Evolutionary conservation across 1,140 invertebrate genomes (phyloP).

Genomic region (Pseudomyrmex dendroicus): DNA sequence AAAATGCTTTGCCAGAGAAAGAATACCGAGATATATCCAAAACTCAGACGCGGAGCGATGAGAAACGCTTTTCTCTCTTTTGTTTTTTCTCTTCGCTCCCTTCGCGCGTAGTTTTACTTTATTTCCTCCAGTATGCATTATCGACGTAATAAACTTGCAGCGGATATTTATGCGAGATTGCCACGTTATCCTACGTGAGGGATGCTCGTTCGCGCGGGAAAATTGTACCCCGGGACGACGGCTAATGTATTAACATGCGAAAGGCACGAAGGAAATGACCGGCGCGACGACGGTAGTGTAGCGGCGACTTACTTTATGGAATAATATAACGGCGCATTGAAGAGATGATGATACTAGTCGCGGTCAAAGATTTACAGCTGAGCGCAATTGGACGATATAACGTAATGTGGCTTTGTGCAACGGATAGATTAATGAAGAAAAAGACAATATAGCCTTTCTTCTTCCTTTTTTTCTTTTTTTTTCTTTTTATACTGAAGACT

Average conservation of each 20-base stretch:
- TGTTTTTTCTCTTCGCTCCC: neutral
- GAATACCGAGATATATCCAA: slow-evolving; percentile 45
- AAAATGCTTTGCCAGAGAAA: slow-evolving; percentile 53
- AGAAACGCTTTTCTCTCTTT: slow-evolving; percentile 12
- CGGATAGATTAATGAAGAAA: slow-evolving; percentile 53
- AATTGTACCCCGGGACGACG: slow-evolving; percentile 50
- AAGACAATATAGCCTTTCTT: neutral
- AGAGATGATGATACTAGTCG: slow-evolving; percentile 63
- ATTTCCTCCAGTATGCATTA: slow-evolving; percentile 57
- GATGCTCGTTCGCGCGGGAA: slow-evolving; percentile 57
- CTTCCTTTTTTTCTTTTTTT: neutral
- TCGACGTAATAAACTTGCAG: slow-evolving; percentile 63
- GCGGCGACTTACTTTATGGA: slow-evolving; percentile 36
- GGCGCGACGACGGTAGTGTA: neutral
- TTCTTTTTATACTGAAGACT: neutral
- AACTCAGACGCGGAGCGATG: neutral
- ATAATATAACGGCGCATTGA: slow-evolving; percentile 55
- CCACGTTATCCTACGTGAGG: slow-evolving; percentile 66
- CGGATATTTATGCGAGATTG: slow-evolving; percentile 56
- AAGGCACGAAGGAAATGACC: slow-evolving; percentile 50
- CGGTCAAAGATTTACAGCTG: slow-evolving; percentile 37
- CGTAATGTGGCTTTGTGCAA: slow-evolving; percentile 33
- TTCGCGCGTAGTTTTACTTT: slow-evolving; percentile 12
- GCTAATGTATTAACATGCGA: slow-evolving; percentile 62
- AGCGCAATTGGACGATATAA: slow-evolving; percentile 46